Evolutionary conservation across 2,113 vertebrate species (phyloP), one percentile per base, ranked within the genome.

Genomic region (Bungarus multicinctus): DNA sequence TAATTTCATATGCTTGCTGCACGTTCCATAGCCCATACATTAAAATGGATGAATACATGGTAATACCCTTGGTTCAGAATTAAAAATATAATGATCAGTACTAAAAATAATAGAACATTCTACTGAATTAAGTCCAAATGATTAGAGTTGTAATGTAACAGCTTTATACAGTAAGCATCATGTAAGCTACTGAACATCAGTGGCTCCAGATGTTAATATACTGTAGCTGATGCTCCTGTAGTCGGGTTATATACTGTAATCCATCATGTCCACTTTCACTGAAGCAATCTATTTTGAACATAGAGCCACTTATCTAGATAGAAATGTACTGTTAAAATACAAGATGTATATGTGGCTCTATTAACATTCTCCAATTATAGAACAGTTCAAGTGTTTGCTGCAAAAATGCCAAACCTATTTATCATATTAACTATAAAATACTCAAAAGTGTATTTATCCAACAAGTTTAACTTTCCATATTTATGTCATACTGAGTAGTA

Each of bases 91-190:
- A 94, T 30, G 90, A 89, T 7, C 64, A 94, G 0, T n/a, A 0
- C 81, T 10, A 89, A 94, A 93, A 88, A 88, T 52, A 88, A 30
- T 7, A 88, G 52, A 20, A 91, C 2, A 45, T 86, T 93, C 23
- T 12, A 52, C 85, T 39, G 3, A 55, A 94, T 90, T 5, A 92
- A 92, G 94, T 7, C 52, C 16, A 90, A 91, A 10, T 92, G 5
- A 85, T 22, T 55, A 93, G 90, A 94, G 25, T 91, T 93, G 94
- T 90, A 55, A 5, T 27, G 47, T 8, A 54, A 54, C 0, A 87
- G 16, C 47, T 94, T 93, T 58, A 5, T 52, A 34, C 9, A 39
- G 34, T 45, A 87, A 60, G 55, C 4, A 10, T 30, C 39, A 91
- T 16, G n/a, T 69, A 69, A 69, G 4, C 30, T n/a, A 69, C 60